These are phyloP conservation scores for Cacatua alba DNA, from an alignment of 2,113 vertebrate species.

Conservation along the genomic window DNA sequence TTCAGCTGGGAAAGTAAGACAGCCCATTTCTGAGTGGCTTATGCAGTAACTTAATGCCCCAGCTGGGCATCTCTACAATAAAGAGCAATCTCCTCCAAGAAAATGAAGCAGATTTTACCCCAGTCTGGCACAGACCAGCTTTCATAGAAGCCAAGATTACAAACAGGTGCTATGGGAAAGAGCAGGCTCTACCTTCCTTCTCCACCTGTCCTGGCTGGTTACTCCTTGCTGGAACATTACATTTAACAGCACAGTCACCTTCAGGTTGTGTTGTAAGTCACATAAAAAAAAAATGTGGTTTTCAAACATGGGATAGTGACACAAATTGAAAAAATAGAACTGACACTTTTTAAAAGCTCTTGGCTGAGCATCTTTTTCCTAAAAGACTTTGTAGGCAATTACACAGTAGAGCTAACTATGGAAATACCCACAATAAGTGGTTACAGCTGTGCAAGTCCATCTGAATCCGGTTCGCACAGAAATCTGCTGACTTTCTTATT, in stretches of 20 bases:
- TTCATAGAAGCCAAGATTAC: not conserved
- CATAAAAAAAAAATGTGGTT: not conserved
- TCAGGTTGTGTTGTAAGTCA: not conserved
- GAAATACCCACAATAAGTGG: not conserved
- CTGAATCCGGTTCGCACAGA: not conserved
- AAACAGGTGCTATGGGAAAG: not conserved
- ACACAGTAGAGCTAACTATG: not conserved
- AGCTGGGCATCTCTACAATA: not conserved
- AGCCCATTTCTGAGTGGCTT: not conserved
- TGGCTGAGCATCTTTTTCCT: constrained; percentile 19
- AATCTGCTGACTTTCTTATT: not conserved
- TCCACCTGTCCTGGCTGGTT: not conserved
- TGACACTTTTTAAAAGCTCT: not conserved
- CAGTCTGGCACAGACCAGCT: not conserved
- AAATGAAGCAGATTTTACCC: not conserved
- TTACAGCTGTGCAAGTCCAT: constrained; percentile 16
- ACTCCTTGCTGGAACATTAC: not conserved
- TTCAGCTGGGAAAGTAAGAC: not conserved
- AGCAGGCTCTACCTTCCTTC: not conserved
- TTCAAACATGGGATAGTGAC: not conserved
- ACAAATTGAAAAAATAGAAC: constrained; percentile 18
- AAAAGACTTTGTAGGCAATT: constrained; percentile 19
- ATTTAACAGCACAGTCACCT: not conserved
- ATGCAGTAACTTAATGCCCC: not conserved
- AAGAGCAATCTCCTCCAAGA: not conserved